Evolutionary conservation across 2,113 vertebrate genomes (phyloP).

Genomic region (Carollia perspicillata): DNA sequence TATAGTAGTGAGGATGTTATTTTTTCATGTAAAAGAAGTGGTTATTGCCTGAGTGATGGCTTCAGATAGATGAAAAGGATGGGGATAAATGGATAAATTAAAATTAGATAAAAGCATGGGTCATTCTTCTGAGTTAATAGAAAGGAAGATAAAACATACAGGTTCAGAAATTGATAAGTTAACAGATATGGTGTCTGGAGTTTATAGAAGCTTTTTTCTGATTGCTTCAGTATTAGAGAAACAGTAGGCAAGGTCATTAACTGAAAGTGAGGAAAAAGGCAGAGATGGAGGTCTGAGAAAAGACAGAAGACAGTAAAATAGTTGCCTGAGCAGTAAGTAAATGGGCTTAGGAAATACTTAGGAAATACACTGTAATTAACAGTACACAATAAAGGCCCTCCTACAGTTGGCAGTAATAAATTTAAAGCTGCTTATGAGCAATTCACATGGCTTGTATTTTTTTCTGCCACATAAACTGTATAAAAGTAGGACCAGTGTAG

Average conservation of each 20-base stretch:
- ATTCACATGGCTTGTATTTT: neutral
- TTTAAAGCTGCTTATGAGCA: neutral
- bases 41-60: neutral
- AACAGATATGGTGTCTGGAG: neutral
- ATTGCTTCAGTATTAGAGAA: neutral
- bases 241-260: neutral
- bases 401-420: no score
- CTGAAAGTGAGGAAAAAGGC: neutral
- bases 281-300: neutral
- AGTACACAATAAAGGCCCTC: neutral
- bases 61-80: neutral
- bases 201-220: neutral
- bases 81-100: neutral
- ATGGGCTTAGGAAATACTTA: neutral
- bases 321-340: neutral
- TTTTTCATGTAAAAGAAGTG: neutral
- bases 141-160: neutral
- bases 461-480: neutral
- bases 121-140: neutral
- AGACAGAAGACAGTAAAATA: neutral
- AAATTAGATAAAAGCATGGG: neutral
- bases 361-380: neutral
- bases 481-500: no score
- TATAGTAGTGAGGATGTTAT: neutral
- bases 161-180: neutral